A percentile compares a stretch with the other conserved stretches of the same genome.
Evolutionary conservation across 2,888 invertebrate species (phyloP).

Genomic region (Pheosia gnoma): DNA sequence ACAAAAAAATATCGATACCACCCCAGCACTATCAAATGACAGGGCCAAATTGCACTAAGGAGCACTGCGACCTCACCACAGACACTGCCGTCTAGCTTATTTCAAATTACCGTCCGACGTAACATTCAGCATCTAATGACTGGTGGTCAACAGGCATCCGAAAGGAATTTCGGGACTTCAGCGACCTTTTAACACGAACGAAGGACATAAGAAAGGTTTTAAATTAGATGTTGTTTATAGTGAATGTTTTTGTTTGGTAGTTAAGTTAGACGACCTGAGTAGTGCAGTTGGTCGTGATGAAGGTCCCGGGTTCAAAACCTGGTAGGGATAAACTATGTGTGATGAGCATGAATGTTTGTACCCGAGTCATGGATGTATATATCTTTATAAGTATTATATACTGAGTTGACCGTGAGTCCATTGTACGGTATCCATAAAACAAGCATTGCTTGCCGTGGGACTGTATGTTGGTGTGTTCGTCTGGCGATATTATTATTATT

Average conservation of each 20-base stretch:
- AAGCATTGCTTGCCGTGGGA: too few relatives aligned
- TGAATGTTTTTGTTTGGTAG: neutral
- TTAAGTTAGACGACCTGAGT: neutral
- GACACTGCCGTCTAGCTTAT: constrained; percentile 51
- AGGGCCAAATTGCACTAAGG: constrained; percentile 61
- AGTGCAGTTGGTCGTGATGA: too few relatives aligned
- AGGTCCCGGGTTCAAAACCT: too few relatives aligned
- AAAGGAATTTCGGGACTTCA: neutral
- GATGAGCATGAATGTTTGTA: too few relatives aligned
- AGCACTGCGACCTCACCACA: constrained; percentile 36
- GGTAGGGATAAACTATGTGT: too few relatives aligned
- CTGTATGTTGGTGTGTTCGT: too few relatives aligned
- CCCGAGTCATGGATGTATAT: too few relatives aligned
- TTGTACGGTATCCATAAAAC: too few relatives aligned
- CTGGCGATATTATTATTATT: too few relatives aligned
- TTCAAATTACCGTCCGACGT: constrained; percentile 64
- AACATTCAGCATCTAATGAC: constrained; percentile 57
- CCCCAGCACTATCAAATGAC: constrained; percentile 47
- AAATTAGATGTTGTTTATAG: neutral
- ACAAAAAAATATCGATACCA: constrained; percentile 26
- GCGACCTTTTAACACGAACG: neutral
- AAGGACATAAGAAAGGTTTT: neutral
- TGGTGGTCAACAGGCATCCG: constrained; percentile 9
- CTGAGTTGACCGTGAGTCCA: too few relatives aligned
- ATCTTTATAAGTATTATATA: too few relatives aligned